Conservation (phyloP, 2,888 invertebrate species). For the Sussaba pulchella region DNA sequence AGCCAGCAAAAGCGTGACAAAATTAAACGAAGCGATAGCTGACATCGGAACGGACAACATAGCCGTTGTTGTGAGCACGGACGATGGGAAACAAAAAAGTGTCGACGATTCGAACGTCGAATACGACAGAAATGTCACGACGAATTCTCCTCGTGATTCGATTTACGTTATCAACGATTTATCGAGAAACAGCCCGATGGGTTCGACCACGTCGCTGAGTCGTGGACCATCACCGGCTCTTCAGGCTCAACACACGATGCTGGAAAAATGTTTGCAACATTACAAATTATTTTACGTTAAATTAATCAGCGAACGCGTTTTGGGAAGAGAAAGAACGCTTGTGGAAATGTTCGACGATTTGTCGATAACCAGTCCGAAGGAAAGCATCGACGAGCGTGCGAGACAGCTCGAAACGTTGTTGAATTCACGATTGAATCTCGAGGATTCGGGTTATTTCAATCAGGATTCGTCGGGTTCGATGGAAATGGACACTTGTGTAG, state of each 20-base stretch:
- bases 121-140: constrained; percentile 66
- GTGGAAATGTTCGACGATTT: constrained; percentile 78
- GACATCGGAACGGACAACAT: constrained; percentile 73
- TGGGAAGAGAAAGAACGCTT: constrained; percentile 76
- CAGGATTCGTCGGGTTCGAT: constrained; percentile 71
- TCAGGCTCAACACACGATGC: constrained; percentile 84
- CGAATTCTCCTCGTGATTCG: constrained; percentile 60
- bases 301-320: constrained; percentile 77
- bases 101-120: constrained; percentile 79
- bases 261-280: constrained; percentile 87
- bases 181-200: constrained; percentile 68
- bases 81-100: constrained; percentile 78
- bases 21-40: constrained; percentile 76
- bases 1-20: constrained; percentile 80
- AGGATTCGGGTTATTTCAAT: constrained; percentile 77
- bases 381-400: constrained; percentile 78
- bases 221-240: constrained; percentile 80
- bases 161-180: constrained; percentile 64
- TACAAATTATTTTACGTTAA: constrained; percentile 86
- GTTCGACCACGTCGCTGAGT: constrained; percentile 73
- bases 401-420: constrained; percentile 77
- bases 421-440: constrained; percentile 76
- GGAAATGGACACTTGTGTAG: constrained; percentile 50
- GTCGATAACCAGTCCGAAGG: constrained; percentile 75
- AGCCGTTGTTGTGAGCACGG: constrained; percentile 78